phyloP scores from a whole-genome alignment of 2,888 invertebrate species.

The Acanthosoma haemorrhoidale region DNA sequence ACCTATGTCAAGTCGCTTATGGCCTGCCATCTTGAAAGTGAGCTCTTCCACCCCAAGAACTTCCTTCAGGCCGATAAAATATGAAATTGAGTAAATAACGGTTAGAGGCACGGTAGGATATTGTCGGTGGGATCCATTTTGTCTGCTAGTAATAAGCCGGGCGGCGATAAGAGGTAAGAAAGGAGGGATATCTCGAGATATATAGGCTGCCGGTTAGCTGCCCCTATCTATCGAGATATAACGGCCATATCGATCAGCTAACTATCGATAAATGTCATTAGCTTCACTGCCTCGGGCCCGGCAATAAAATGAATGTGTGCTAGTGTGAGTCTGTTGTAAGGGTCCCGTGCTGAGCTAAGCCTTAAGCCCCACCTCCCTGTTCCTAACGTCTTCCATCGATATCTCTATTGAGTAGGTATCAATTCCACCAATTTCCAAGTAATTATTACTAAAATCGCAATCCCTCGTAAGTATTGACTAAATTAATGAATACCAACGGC shows the following conservation, averaged over 20 bases:
- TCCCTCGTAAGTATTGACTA: no score
- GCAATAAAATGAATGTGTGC: slow-evolving; percentile 12
- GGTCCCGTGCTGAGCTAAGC: slow-evolving; percentile 9
- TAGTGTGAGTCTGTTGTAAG: no score
- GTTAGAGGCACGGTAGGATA: no score
- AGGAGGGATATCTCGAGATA: background rate
- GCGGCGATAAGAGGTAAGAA: background rate
- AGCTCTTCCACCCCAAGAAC: no score
- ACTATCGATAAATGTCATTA: slow-evolving; percentile 12
- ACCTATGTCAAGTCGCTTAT: no score
- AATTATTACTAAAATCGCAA: no score
- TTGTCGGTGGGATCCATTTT: no score
- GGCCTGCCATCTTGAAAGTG: no score
- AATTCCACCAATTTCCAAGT: background rate
- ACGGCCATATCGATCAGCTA: slow-evolving; percentile 8
- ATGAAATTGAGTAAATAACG: no score
- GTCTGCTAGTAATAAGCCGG: background rate
- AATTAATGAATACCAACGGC: no score
- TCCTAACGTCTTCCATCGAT: no score
- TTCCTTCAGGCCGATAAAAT: no score
- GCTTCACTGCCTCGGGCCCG: slow-evolving; percentile 1
- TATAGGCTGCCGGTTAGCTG: background rate
- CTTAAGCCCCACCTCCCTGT: background rate
- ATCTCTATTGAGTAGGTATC: background rate
- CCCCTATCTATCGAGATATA: slow-evolving; percentile 1